Conservation (phyloP, 2,888 invertebrate genomes). For the Clepsis dumicolana region DNA sequence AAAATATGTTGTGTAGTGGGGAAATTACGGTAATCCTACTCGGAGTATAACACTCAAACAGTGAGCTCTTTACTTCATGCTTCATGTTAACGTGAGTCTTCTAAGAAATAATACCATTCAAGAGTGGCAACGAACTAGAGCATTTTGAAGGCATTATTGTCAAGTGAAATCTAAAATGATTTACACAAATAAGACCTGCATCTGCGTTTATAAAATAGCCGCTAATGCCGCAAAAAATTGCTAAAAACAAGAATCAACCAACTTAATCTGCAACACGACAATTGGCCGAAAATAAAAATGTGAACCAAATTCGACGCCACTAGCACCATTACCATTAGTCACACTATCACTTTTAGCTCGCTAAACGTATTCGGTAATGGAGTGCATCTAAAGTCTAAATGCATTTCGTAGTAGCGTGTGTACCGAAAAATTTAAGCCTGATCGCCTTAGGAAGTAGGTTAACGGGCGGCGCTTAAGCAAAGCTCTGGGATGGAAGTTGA, state of each 20-base stretch:
- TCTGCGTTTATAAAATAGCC: not conserved
- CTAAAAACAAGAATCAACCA: not conserved
- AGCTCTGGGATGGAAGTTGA: conserved; percentile 18
- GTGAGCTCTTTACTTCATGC: not conserved
- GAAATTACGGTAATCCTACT: not conserved
- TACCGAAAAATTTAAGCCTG: conserved; percentile 16
- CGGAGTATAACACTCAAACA: not conserved
- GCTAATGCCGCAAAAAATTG: not conserved
- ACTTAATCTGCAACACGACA: not conserved
- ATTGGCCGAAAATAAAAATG: conserved; percentile 5
- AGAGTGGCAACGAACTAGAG: no score
- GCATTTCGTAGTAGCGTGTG: conserved; percentile 20
- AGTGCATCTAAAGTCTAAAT: conserved; percentile 27
- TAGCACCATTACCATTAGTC: conserved; percentile 1
- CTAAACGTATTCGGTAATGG: conserved; percentile 23
- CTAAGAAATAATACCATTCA: no score
- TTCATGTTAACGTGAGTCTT: not conserved
- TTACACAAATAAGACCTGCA: not conserved
- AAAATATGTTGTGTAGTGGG: conserved; percentile 18
- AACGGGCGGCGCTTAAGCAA: conserved; percentile 3
- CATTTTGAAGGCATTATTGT: no score
- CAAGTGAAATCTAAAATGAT: not conserved
- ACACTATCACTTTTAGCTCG: conserved; percentile 21
- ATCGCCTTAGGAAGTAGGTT: conserved; percentile 24
- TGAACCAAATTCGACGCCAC: conserved; percentile 12